Evolutionary conservation across 1,140 invertebrate genomes (phyloP), one percentile per base, ranked within the genome.

Genomic region (Oryzaephilus surinamensis): DNA sequence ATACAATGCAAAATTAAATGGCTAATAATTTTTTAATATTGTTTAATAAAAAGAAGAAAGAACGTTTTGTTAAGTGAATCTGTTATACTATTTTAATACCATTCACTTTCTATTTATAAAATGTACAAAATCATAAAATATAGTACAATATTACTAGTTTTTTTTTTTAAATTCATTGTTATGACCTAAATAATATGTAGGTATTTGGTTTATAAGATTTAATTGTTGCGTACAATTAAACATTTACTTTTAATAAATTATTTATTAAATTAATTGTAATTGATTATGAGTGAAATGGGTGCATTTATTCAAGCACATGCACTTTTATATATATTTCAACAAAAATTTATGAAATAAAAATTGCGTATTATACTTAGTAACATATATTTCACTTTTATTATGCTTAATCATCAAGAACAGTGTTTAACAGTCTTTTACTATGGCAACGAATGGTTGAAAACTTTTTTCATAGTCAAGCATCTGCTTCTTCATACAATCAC

Each of bases 121-220:
- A 24, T 11, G 4, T n/a, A 24, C 19, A 20, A 24, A 24, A 24
- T n/a, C 10, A 24, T n/a, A 10, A 24, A 24, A 4, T 27, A 37
- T n/a, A n/a, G n/a, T 37, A 28, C 35, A 37, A 23, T 37, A 28
- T 37, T 26, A 12, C 24, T 29, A 37, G 24, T 28, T 26, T 37
- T 37, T 13, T 28, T 28, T 26, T 37, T 37, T 28, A 24, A 24
- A 24, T 24, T n/a, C 24, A 6, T 36, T 34, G 16, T 37, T 37
- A 14, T 29, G 28, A 37, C 35, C 35, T 29, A 37, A 15, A 17
- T 37, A 37, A 28, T 37, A 37, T 28, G 35, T 37, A 37, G 35
- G 35, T 37, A 18, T 37, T 37, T 7, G 10, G 24, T 27, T 37
- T 37, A 23, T 37, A 28, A 15, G 24, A 23, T 35, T 35, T 37